These are phyloP conservation scores for Coenobita brevimanus DNA, from an alignment of 1,140 invertebrate genomes.

Conservation along the genomic window DNA sequence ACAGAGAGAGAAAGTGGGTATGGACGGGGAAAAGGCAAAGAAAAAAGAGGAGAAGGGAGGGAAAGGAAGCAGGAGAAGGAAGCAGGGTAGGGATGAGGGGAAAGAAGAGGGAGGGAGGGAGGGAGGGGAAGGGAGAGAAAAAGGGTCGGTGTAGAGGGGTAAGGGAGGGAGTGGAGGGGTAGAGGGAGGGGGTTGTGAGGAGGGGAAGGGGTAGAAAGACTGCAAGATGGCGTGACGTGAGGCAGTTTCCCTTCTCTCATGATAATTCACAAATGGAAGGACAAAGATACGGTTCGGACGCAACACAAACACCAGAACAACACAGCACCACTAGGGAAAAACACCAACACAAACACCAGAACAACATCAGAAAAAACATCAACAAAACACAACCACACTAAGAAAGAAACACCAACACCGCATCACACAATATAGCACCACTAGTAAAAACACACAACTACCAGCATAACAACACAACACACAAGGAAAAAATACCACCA, in stretches of 20 bases:
- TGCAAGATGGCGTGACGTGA: background rate
- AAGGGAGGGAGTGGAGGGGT: background rate
- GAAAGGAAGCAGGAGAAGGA: background rate
- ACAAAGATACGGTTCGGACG: background rate
- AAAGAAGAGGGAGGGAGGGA: background rate
- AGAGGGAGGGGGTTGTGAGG: background rate
- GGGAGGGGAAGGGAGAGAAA: background rate
- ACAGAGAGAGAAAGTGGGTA: background rate
- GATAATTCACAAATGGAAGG: slow-evolving; percentile 30
- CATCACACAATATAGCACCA: no score
- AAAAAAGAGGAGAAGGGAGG: background rate
- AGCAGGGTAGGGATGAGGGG: background rate
- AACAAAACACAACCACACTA: no score
- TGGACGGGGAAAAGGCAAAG: background rate
- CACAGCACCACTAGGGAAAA: no score
- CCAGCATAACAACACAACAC: no score
- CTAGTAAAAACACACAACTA: no score
- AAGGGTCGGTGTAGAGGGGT: background rate
- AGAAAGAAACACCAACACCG: no score
- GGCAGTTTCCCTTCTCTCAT: slow-evolving; percentile 1
- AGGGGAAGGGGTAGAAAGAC: background rate
- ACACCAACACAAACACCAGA: no score
- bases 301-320: no score
- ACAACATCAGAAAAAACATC: no score
- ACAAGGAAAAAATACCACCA: no score